phyloP scores from a whole-genome alignment of 1,140 invertebrate genomes.

The Lepidostoma basale region DNA sequence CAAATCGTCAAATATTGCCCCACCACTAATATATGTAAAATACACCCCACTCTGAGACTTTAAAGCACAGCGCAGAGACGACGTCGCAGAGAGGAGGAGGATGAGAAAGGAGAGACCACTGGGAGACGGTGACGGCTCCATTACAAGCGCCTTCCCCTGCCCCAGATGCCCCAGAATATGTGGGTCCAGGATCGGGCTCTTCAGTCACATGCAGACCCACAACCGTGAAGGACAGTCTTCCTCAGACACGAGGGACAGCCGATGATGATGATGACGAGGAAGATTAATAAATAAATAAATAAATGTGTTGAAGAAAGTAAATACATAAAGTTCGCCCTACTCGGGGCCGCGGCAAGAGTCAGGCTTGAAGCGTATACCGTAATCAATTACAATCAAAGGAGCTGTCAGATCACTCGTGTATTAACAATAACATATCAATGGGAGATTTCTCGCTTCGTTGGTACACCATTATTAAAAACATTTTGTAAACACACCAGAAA shows the following conservation, averaged over 20 bases:
- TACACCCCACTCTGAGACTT: not conserved
- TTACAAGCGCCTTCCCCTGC: too few species aligned
- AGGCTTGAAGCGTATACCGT: not conserved
- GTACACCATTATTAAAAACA: constrained; percentile 15
- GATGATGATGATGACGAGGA: not conserved
- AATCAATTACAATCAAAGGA: constrained; percentile 19
- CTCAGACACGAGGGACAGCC: too few species aligned
- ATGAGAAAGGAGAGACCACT: too few species aligned
- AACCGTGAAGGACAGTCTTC: too few species aligned
- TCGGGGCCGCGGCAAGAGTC: not conserved
- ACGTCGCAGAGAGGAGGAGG: too few species aligned
- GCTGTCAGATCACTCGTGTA: constrained; percentile 1
- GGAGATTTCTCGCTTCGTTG: constrained; percentile 25
- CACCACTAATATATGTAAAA: not conserved
- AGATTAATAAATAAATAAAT: not conserved
- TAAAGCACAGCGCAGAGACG: too few species aligned
- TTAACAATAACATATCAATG: constrained; percentile 28
- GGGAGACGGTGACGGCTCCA: too few species aligned
- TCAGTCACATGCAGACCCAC: too few species aligned
- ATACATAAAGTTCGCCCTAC: not conserved
- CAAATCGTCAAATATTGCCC: too few species aligned
- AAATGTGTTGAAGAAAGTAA: not conserved
- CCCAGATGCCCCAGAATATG: too few species aligned
- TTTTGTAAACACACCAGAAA: constrained; percentile 29
- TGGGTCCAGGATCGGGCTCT: too few species aligned